Conservation (phyloP, 2,888 invertebrate species). For the Acanthosepion lycidas region DNA sequence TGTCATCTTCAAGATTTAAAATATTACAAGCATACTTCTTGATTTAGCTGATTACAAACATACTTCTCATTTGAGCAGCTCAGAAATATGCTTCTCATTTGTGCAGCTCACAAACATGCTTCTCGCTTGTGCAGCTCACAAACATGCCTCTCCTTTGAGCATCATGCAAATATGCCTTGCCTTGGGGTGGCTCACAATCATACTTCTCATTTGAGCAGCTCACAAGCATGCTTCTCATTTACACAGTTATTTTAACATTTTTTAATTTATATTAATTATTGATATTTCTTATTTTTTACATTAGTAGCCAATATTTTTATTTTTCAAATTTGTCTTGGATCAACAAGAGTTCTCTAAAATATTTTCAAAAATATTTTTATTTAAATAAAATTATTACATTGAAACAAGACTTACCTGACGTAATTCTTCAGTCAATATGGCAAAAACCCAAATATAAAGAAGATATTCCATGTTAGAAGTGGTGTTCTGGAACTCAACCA, state of each 20-base stretch:
- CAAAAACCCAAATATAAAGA: constrained; percentile 72
- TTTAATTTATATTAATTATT: too few species aligned
- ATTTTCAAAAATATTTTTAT: neutral
- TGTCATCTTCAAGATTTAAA: neutral
- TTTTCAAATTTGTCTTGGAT: too few species aligned
- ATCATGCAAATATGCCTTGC: too few species aligned
- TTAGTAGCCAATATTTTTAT: too few species aligned
- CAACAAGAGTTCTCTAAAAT: neutral
- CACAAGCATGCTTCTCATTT: too few species aligned
- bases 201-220: too few species aligned
- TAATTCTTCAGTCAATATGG: constrained; percentile 72
- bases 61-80: neutral
- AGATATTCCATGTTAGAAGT: constrained; percentile 64
- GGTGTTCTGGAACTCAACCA: constrained; percentile 64
- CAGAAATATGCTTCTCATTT: too few species aligned
- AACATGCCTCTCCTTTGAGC: too few species aligned
- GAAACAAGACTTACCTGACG: constrained; percentile 67
- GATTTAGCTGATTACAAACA: neutral
- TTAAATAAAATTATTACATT: neutral
- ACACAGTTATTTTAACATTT: too few species aligned
- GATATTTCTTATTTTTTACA: too few species aligned
- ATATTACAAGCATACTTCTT: neutral
- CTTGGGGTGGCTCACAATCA: too few species aligned
- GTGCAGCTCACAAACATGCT: neutral
- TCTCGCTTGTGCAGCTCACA: too few species aligned